Evolutionary conservation across 2,888 invertebrate species (phyloP).

Genomic region (Nycteola revayana): DNA sequence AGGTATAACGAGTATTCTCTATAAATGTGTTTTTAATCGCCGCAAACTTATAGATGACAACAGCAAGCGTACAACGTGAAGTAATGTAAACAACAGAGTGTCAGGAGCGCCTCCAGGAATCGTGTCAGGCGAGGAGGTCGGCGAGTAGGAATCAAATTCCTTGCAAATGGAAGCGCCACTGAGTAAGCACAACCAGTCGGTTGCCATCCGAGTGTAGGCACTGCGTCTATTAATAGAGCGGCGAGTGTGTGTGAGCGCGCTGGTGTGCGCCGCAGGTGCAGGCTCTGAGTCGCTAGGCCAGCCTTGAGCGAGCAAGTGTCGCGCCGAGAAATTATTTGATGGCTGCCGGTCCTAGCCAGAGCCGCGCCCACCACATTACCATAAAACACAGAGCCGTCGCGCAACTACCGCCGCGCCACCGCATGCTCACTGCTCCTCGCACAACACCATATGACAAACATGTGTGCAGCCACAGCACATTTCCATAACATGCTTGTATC

Average conservation of each 20-base stretch:
- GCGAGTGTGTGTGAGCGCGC: constrained; percentile 2
- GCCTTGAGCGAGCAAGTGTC: constrained; percentile 39
- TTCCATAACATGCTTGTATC: no score
- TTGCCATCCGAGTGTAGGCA: constrained; percentile 27
- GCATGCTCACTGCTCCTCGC: constrained; percentile 1
- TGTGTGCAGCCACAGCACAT: no score
- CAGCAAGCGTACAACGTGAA: no score
- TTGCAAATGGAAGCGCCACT: constrained; percentile 33
- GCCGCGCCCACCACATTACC: constrained; percentile 2
- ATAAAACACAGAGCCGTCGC: not conserved
- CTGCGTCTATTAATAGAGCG: constrained; percentile 34
- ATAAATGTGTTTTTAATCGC: no score
- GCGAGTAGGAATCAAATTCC: constrained; percentile 25
- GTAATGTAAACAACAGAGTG: not conserved
- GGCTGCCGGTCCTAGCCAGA: constrained; percentile 12
- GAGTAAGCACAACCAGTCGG: constrained; percentile 36
- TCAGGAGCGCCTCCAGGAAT: not conserved
- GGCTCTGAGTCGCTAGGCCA: constrained; percentile 22
- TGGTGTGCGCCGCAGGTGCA: constrained; percentile 31
- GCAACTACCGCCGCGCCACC: constrained; percentile 6
- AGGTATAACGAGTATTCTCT: no score
- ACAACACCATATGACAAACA: no score
- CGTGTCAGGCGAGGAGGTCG: constrained; percentile 5
- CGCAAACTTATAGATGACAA: no score
- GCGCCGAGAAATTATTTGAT: constrained; percentile 31